Conservation (phyloP, 1,140 invertebrate genomes). For the Argopecten irradians region DNA sequence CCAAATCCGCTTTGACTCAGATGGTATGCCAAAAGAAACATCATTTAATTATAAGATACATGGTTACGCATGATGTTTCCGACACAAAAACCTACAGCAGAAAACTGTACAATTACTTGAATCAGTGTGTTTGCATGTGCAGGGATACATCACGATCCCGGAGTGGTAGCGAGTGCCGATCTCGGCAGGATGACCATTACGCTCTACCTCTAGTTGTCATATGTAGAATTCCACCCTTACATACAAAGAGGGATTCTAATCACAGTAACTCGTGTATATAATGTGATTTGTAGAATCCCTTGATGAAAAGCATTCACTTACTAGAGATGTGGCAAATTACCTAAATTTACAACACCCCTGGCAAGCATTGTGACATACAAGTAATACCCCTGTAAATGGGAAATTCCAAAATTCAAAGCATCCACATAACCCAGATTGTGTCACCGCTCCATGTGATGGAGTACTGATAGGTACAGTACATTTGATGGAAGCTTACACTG, state of each 20-base stretch:
- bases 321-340: slow-evolving; percentile 5
- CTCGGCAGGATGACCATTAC: neutral
- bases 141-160: neutral
- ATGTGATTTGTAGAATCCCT: slow-evolving; percentile 10
- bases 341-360: slow-evolving; percentile 16
- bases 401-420: slow-evolving; percentile 23
- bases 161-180: neutral
- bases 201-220: neutral
- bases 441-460: neutral
- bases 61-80: neutral
- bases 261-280: neutral
- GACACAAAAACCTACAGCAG: neutral
- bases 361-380: slow-evolving; percentile 15
- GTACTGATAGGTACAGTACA: neutral
- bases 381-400: slow-evolving; percentile 21
- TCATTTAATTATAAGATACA: slow-evolving; percentile 2
- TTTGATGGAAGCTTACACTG: neutral
- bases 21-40: neutral
- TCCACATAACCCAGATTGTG: neutral
- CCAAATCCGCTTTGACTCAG: neutral
- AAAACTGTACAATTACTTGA: neutral
- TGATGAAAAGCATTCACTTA: slow-evolving; percentile 2
- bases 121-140: neutral
- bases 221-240: neutral
- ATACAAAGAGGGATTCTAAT: neutral